phyloP scores from a whole-genome alignment of 2,888 invertebrate genomes.

The Himalopsyche tibetana region DNA sequence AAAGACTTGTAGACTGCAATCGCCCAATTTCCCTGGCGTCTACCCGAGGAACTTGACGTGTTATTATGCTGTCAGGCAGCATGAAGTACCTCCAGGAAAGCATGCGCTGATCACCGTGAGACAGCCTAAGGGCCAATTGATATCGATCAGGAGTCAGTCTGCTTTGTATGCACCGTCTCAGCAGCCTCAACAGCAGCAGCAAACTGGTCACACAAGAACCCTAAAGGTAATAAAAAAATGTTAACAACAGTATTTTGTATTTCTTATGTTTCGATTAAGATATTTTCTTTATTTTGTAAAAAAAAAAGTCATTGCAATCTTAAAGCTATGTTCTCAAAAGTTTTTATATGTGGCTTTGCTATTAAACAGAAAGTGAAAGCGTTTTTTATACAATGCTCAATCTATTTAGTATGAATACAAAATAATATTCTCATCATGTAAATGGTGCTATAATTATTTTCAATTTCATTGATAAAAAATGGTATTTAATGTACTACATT shows the following conservation, averaged over 20 bases:
- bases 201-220: constrained; percentile 66
- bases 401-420: too few species aligned
- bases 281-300: too few species aligned
- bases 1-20: constrained; percentile 92
- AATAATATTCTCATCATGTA: too few species aligned
- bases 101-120: constrained; percentile 91
- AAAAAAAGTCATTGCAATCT: too few species aligned
- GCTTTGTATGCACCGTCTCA: constrained; percentile 79
- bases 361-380: too few species aligned
- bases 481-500: too few species aligned
- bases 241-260: not conserved
- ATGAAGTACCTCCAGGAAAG: constrained; percentile 90
- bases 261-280: too few species aligned
- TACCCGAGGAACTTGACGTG: constrained; percentile 96
- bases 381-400: too few species aligned
- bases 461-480: too few species aligned
- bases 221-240: constrained; percentile 71
- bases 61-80: constrained; percentile 92
- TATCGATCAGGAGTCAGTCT: constrained; percentile 88
- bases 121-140: constrained; percentile 90
- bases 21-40: constrained; percentile 94
- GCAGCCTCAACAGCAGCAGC: constrained; percentile 77
- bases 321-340: too few species aligned
- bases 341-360: too few species aligned
- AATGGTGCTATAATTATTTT: too few species aligned